Base-by-base conservation (phyloP, 2,113 vertebrate genomes). In the Cyphotilapia sp. region DNA sequence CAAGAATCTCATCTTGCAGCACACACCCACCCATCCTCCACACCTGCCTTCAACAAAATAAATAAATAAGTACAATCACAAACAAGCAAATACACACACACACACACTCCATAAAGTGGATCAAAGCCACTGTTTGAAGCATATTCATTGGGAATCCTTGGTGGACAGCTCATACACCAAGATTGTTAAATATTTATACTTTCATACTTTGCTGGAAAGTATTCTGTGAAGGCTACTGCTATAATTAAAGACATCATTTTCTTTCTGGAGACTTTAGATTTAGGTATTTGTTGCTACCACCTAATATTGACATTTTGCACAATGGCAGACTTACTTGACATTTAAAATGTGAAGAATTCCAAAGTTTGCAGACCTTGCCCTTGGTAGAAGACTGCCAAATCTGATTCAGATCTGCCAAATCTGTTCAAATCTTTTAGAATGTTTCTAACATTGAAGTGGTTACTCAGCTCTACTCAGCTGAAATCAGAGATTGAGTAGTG, bases 51-150 rank as follows among this genome's bases (percentile, higher is more conserved):
- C 71, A 22, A 82, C 38, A 61, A 82, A 29, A 45, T 16, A 47
- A 61, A 82, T 8, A 80, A 59, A 74, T 47, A 76, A 45, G 24
- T 24, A 4, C 33, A 27, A 54, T 69, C 16, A 82, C 27, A 87
- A 27, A 24, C 59, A 51, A 24, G 14, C 22, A 47, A 27, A 47
- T 7, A 45, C 22, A 45, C 8, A 27, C 9, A 40, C 4, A 86
- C 86, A 71, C 76, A 66, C 83, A 84, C 74, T 85, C 66, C 35
- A 57, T 66, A 66, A 66, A 66, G 49, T 81, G 86, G 91, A 95
- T 95, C 94, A 95, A 94, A 95, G 93, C 66, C 29, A 24, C 57
- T 51, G 63, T 88, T 90, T 85, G 82, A 93, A 91, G 88, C 40
- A 4, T 22, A 54, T 71, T 88, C 63, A 82, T 49, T 85, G 61